Evolutionary conservation across 2,797 vertebrate species (phyloP), one percentile per base, ranked within the genome.

Genomic region (Sphenopsis melanotis): DNA sequence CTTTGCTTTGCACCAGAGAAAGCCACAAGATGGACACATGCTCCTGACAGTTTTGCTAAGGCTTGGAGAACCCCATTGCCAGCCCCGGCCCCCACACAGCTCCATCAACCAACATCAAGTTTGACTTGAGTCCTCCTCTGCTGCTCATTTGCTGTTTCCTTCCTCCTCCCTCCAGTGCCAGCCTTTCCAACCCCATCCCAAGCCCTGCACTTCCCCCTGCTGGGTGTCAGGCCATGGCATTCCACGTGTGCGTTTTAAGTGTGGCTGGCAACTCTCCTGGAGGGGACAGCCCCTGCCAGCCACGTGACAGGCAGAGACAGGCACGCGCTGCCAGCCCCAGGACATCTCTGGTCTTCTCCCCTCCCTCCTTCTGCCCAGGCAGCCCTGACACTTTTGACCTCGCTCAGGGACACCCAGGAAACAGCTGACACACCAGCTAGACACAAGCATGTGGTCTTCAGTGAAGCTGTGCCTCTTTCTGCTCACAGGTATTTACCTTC

Each of bases 1-100:
- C 34, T 71, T 57, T 53, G 84, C 83, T 90, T 94, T 90, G 94
- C 81, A 89, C 36, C 65, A 84, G 44, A 81, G 81, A 82, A 92
- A 65, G 88, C 78, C 61, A 72, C 50, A 52, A 8, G 32, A 79
- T 9, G n/a, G 34, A 64, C 41, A 8, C 24, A 21, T 0, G 8
- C 30, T 82, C 71, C 34, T 53, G 72, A 29, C 0, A 5, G 32
- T 56, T 94, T 84, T 78, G 68, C 70, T 78, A 30, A 84, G 65
- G 64, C 50, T 83, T 71, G 63, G 41, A 66, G n/a, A 64, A 8
- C n/a, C 34, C 57, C 59, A 0, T 24, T 86, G 37, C 61, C 52
- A 82, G 69, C 59, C 12, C 34, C 44, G 12, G 12, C 14, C 24
- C n/a, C 30, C 0, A 0, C 15, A 26, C 23, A 21, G 15, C 22